Conservation (phyloP, 2,888 invertebrate species). For the Catonia carolina region DNA sequence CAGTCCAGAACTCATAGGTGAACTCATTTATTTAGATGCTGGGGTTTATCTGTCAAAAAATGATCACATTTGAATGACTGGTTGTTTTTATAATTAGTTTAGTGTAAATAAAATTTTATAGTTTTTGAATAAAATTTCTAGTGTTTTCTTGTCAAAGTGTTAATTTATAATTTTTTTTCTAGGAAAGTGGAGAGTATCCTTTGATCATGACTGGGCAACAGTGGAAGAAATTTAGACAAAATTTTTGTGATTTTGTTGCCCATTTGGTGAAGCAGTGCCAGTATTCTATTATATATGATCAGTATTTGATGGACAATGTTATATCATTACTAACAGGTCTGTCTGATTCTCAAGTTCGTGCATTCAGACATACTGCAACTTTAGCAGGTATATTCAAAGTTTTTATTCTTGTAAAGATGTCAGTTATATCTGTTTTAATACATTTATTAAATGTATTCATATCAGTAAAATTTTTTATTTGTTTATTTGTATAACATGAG, state of each 20-base stretch:
- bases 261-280: conserved; percentile 95
- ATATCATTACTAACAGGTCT: conserved; percentile 94
- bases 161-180: conserved; percentile 26
- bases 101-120: too few relatives aligned
- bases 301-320: conserved; percentile 97
- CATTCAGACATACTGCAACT: conserved; percentile 89
- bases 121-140: too few relatives aligned
- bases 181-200: conserved; percentile 99
- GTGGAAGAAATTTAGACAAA: conserved; percentile 94
- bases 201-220: conserved; percentile 93
- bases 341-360: conserved; percentile 94
- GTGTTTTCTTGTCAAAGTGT: neutral
- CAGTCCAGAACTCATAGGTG: too few relatives aligned
- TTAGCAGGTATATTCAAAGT: conserved; percentile 59
- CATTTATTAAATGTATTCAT: neutral
- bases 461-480: neutral
- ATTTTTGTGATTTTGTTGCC: conserved; percentile 96
- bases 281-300: conserved; percentile 98
- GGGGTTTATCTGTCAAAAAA: too few relatives aligned
- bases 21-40: too few relatives aligned
- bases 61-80: too few relatives aligned
- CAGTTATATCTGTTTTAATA: neutral
- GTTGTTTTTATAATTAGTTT: too few relatives aligned
- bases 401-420: too few relatives aligned
- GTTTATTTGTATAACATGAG: too few relatives aligned